These are phyloP conservation scores for Pseudomyrmex gracilis DNA, from an alignment of 1,140 invertebrate genomes.

Conservation along the genomic window DNA sequence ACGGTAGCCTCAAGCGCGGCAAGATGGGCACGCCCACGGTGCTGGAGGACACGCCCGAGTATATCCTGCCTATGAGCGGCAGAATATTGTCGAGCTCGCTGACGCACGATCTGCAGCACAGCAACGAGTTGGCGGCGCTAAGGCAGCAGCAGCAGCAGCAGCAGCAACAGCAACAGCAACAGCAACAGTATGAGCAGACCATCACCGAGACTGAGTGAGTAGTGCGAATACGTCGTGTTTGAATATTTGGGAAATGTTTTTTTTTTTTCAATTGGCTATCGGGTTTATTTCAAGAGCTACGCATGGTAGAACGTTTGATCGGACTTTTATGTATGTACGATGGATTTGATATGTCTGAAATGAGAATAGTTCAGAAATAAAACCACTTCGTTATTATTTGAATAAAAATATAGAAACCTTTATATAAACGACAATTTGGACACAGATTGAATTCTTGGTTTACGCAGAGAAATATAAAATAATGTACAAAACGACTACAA, in stretches of 20 bases:
- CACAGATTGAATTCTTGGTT: neutral
- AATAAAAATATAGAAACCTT: conserved; percentile 57
- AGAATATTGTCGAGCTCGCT: conserved; percentile 83
- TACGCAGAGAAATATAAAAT: conserved; percentile 32
- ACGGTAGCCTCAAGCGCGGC: conserved; percentile 82
- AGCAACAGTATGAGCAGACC: conserved; percentile 81
- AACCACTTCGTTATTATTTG: conserved; percentile 35
- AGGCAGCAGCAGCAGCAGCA: conserved; percentile 79
- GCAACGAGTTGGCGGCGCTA: conserved; percentile 82
- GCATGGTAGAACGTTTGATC: neutral
- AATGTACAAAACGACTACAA: conserved; percentile 42
- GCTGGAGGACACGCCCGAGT: conserved; percentile 81
- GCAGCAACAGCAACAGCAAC: conserved; percentile 58
- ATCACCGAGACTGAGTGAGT: conserved; percentile 87
- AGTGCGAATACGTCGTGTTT: neutral
- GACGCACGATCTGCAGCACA: conserved; percentile 82
- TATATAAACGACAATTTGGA: conserved; percentile 51
- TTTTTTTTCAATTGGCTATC: neutral
- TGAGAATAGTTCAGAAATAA: conserved; percentile 33
- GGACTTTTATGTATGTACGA: conserved; percentile 28
- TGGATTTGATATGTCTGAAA: conserved; percentile 37
- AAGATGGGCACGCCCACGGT: conserved; percentile 80
- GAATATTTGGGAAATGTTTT: neutral
- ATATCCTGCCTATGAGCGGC: conserved; percentile 83
- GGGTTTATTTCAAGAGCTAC: conserved; percentile 6